Conservation (phyloP, 2,113 vertebrate species). For the Zosterops hypoxanthus region DNA sequence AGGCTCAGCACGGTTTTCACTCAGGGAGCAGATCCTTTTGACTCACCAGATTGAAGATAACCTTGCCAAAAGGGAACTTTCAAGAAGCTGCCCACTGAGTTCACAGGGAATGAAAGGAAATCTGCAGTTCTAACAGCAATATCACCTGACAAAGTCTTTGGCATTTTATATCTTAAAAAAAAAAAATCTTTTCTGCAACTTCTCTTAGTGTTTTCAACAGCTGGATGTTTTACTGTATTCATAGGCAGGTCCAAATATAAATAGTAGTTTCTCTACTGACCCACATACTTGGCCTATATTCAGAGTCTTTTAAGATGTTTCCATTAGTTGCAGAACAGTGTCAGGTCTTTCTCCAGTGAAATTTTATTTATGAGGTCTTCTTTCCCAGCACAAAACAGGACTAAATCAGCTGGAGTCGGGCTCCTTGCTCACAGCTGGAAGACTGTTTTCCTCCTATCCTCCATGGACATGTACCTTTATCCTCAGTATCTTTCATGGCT, state of each 20-base stretch:
- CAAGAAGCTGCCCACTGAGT: not conserved
- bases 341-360: conserved; percentile 30
- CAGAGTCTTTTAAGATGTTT: conserved; percentile 42
- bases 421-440: not conserved
- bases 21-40: not conserved
- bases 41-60: not conserved
- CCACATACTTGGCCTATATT: conserved; percentile 57
- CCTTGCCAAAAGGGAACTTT: not conserved
- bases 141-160: not conserved
- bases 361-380: conserved; percentile 43
- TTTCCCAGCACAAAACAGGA: conserved; percentile 21
- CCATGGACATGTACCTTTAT: not conserved
- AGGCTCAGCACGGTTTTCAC: not conserved
- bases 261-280: conserved; percentile 53
- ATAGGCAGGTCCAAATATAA: conserved; percentile 32
- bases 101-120: not conserved
- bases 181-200: not conserved
- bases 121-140: not conserved
- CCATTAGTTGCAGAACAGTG: conserved; percentile 15
- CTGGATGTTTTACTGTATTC: conserved; percentile 30
- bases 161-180: not conserved
- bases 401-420: not conserved
- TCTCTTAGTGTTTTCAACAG: conserved; percentile 32
- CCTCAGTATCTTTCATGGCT: not conserved
- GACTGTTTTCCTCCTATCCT: not conserved